Percentiles rank a stretch among this genome's conserved stretches.
Evolutionary conservation across 2,113 vertebrate genomes (phyloP).

Genomic region (Chaetodon auriga): DNA sequence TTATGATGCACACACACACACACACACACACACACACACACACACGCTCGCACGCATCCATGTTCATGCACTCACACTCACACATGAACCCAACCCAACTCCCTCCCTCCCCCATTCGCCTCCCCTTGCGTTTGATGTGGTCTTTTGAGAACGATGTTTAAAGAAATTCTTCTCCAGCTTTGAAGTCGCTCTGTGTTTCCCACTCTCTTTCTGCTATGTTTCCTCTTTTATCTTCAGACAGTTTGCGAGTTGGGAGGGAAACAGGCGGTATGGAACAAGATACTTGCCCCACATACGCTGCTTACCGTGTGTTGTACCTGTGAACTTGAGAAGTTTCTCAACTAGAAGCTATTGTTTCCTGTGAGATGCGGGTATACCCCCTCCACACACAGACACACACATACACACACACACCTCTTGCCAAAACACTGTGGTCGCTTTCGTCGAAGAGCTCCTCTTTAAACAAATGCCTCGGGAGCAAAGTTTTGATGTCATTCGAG

Average conservation of each 20-base stretch:
- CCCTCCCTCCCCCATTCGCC: constrained; percentile 32
- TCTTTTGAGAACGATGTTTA: constrained; percentile 81
- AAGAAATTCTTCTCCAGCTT: constrained; percentile 83
- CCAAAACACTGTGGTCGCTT: constrained; percentile 42
- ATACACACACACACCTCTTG: constrained; percentile 1
- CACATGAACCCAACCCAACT: constrained; percentile 36
- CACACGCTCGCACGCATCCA: constrained; percentile 17
- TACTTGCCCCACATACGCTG: constrained; percentile 70
- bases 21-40: constrained; percentile 15
- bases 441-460: constrained; percentile 45
- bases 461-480: constrained; percentile 58
- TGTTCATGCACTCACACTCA: background rate
- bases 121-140: constrained; percentile 84
- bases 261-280: constrained; percentile 67
- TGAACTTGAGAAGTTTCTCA: constrained; percentile 72
- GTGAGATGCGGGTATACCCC: constrained; percentile 30
- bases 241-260: constrained; percentile 66
- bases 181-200: constrained; percentile 80
- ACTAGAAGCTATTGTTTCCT: constrained; percentile 67
- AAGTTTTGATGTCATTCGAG: constrained; percentile 67
- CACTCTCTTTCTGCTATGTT: constrained; percentile 66
- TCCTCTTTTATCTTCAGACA: constrained; percentile 80
- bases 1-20: constrained; percentile 51
- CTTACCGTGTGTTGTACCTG: constrained; percentile 71
- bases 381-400: background rate